Evolutionary conservation across 2,113 vertebrate species (phyloP).

Genomic region (Platycercus adscitus): DNA sequence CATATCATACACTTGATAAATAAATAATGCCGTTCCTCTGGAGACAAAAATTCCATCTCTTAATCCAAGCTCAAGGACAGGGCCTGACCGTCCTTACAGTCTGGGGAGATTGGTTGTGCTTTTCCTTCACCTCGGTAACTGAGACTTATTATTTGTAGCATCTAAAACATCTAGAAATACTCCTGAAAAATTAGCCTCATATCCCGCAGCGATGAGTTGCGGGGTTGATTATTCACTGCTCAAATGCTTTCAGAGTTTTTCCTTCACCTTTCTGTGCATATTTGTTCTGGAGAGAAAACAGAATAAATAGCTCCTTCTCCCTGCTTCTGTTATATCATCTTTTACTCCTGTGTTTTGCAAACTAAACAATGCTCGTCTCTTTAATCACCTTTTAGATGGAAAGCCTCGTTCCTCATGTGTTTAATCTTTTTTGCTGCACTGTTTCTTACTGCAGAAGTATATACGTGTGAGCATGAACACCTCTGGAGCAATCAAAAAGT

Average conservation of each 20-base stretch:
- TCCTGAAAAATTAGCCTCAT: slow-evolving; percentile 25
- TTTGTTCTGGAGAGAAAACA: slow-evolving; percentile 34
- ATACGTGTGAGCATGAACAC: background rate
- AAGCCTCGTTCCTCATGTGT: slow-evolving; percentile 48
- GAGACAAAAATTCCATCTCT: slow-evolving; percentile 15
- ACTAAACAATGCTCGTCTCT: slow-evolving; percentile 21
- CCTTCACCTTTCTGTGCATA: slow-evolving; percentile 1
- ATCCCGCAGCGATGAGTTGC: slow-evolving; percentile 20
- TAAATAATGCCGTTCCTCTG: slow-evolving; percentile 31
- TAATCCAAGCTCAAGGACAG: background rate
- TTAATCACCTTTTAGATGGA: slow-evolving; percentile 53
- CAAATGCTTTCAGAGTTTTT: slow-evolving; percentile 19
- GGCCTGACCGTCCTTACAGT: background rate
- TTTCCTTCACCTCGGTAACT: background rate
- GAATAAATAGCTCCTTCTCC: slow-evolving; percentile 50
- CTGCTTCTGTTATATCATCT: slow-evolving; percentile 1
- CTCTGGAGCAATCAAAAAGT: background rate
- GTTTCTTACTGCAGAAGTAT: background rate
- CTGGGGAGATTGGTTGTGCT: background rate
- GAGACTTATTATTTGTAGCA: background rate
- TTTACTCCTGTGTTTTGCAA: slow-evolving; percentile 53
- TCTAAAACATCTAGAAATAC: background rate
- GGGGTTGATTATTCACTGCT: slow-evolving; percentile 12
- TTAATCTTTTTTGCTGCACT: slow-evolving; percentile 42
- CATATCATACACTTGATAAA: slow-evolving; percentile 9